Percentiles rank a stretch among this genome's conserved stretches.
Evolutionary conservation across 2,797 vertebrate species (phyloP).

Genomic region (Furcifer pardalis): DNA sequence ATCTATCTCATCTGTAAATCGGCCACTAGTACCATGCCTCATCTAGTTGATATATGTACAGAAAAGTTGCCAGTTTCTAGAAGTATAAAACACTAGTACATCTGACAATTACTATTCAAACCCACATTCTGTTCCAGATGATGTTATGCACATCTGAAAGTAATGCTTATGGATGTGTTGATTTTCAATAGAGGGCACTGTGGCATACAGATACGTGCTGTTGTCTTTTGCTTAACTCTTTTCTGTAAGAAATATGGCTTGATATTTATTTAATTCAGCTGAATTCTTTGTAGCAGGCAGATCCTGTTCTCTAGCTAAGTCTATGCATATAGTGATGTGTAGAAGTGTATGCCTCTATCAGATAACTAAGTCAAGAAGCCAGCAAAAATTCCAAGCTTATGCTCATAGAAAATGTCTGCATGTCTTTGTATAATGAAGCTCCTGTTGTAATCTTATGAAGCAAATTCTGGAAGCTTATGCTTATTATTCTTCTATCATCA

Average conservation of each 20-base stretch:
- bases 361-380: constrained; percentile 40
- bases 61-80: no score
- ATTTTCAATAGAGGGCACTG: constrained; percentile 28
- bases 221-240: background rate
- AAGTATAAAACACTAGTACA: constrained; percentile 54
- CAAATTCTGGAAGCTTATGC: background rate
- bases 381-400: constrained; percentile 38
- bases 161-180: constrained; percentile 35
- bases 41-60: constrained; percentile 46
- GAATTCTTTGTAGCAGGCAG: constrained; percentile 31
- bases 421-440: background rate
- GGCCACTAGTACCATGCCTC: constrained; percentile 59
- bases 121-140: constrained; percentile 44
- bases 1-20: background rate
- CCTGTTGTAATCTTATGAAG: background rate
- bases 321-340: constrained; percentile 25
- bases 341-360: constrained; percentile 10
- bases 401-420: background rate
- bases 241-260: constrained; percentile 27
- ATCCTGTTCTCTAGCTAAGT: constrained; percentile 14
- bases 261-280: constrained; percentile 16
- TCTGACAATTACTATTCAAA: constrained; percentile 67
- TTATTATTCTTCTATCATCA: no score
- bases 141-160: constrained; percentile 57
- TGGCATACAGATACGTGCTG: constrained; percentile 3